These are phyloP conservation scores for Chrysomallon squamiferum DNA, from an alignment of 1,140 invertebrate genomes.

Conservation along the genomic window DNA sequence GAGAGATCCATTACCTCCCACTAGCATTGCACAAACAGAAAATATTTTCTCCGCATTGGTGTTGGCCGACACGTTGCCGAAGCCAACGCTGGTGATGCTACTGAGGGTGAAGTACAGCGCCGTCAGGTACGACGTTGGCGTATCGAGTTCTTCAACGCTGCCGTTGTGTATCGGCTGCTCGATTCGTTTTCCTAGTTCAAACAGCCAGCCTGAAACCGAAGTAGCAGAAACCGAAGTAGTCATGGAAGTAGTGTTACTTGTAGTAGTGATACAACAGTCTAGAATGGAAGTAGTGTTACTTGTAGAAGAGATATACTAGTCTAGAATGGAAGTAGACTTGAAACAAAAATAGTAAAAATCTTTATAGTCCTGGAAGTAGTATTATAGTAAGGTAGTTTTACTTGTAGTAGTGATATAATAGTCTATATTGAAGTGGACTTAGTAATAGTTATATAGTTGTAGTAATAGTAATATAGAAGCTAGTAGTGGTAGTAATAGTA, in stretches of 20 bases:
- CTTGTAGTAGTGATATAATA: no score
- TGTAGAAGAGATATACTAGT: no score
- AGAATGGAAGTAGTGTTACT: no score
- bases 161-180: slow-evolving; percentile 41
- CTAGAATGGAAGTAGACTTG: no score
- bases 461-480: no score
- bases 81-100: slow-evolving; percentile 93
- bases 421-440: no score
- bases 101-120: slow-evolving; percentile 96
- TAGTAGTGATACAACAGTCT: neutral
- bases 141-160: slow-evolving; percentile 50
- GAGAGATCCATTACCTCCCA: slow-evolving; percentile 95
- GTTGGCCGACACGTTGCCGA: slow-evolving; percentile 96
- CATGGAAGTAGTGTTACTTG: neutral
- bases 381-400: no score
- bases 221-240: no score
- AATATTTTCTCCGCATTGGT: slow-evolving; percentile 90
- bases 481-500: no score
- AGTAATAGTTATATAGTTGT: no score
- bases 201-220: slow-evolving; percentile 59
- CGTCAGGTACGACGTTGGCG: slow-evolving; percentile 77
- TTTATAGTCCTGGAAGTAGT: no score
- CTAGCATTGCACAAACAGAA: slow-evolving; percentile 92
- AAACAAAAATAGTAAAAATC: no score
- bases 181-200: slow-evolving; percentile 54